Conservation (phyloP, 1,140 invertebrate species). For the Eupristina koningsbergeri region DNA sequence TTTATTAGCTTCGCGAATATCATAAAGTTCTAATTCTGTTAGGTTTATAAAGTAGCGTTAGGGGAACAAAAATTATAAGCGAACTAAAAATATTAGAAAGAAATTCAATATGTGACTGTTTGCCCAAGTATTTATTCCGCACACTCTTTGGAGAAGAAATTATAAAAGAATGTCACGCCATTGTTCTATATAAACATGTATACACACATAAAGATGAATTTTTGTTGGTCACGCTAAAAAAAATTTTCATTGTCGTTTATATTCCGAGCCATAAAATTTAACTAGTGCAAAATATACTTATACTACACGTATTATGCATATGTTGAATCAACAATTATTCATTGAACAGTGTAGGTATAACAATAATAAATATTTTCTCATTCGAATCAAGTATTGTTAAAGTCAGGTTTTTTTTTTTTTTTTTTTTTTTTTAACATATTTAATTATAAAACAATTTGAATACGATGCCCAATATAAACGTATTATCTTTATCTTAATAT, state of each 20-base stretch:
- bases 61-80: constrained; percentile 29
- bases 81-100: constrained; percentile 30
- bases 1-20: constrained; percentile 53
- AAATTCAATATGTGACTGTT: constrained; percentile 49
- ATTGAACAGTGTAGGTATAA: constrained; percentile 7
- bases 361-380: not conserved
- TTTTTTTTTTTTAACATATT: constrained; percentile 17
- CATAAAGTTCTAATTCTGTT: constrained; percentile 59
- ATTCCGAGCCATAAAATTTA: constrained; percentile 49
- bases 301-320: constrained; percentile 49
- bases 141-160: constrained; percentile 17
- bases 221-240: constrained; percentile 39
- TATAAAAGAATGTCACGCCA: constrained; percentile 24
- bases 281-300: too few species aligned
- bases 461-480: constrained; percentile 20
- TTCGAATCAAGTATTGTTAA: constrained; percentile 28
- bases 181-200: constrained; percentile 36
- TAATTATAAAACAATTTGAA: constrained; percentile 19
- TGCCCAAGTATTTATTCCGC: constrained; percentile 40
- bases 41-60: constrained; percentile 56
- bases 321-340: constrained; percentile 27
- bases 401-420: constrained; percentile 6
- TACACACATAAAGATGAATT: constrained; percentile 36
- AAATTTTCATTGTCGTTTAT: constrained; percentile 43
- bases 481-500: not conserved